These are phyloP conservation scores for Peromyscus californicus DNA, from an alignment of 2,113 vertebrate genomes.

Conservation along the genomic window DNA sequence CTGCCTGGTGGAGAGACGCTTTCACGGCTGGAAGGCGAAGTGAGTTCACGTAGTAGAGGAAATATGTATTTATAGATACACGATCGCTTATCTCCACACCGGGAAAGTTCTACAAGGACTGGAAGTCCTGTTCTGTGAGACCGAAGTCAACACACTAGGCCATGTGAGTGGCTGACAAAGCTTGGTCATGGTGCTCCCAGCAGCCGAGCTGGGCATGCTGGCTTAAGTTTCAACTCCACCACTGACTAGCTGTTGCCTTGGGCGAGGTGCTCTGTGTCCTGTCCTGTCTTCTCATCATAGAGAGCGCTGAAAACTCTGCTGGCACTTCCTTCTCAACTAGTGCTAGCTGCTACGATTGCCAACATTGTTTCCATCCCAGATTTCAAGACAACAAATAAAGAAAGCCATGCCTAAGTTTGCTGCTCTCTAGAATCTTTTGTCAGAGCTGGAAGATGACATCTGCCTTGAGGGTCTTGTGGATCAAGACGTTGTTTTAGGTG, in stretches of 20 bases:
- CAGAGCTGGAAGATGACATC: background rate
- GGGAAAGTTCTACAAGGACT: background rate
- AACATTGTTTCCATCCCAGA: background rate
- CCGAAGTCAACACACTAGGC: background rate
- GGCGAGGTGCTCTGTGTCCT: background rate
- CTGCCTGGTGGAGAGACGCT: background rate
- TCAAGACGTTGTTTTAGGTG: background rate
- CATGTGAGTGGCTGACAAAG: background rate
- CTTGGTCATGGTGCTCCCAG: too few species aligned
- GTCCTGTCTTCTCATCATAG: background rate
- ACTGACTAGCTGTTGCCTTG: background rate
- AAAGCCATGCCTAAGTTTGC: background rate
- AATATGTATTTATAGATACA: background rate
- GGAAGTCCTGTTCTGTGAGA: background rate
- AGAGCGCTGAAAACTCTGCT: background rate
- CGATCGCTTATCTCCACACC: rapidly evolving
- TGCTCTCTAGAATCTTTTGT: background rate
- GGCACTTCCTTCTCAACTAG: background rate
- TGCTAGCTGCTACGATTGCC: background rate
- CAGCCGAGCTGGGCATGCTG: background rate
- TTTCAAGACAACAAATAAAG: background rate
- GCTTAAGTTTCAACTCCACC: background rate
- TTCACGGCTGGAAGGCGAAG: background rate
- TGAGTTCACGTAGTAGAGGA: background rate
- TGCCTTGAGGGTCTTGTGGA: background rate